Evolutionary conservation across 92 coral and sea anemone genomes (phyloP).

Genomic region (Porites cylindrica): DNA sequence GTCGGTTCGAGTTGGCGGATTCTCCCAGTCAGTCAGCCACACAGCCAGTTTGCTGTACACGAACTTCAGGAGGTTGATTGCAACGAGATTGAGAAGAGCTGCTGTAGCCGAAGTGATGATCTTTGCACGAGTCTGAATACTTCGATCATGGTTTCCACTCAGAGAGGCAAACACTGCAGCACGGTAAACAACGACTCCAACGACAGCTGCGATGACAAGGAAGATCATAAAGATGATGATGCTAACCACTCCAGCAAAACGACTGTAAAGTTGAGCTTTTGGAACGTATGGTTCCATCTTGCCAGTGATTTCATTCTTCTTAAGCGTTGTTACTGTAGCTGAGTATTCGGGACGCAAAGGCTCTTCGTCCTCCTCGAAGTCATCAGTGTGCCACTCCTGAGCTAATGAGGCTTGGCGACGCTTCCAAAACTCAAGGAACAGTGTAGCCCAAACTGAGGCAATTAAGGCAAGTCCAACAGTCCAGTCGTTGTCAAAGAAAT

Average conservation of each 20-base stretch:
- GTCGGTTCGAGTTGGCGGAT: slow-evolving; percentile 94
- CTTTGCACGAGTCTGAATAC: slow-evolving; percentile 78
- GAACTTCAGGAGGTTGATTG: slow-evolving; percentile 91
- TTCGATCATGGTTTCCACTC: slow-evolving; percentile 65
- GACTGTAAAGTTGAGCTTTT: slow-evolving; percentile 70
- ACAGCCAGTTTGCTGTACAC: slow-evolving; percentile 88
- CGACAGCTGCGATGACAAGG: slow-evolving; percentile 90
- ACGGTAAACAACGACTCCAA: slow-evolving; percentile 94
- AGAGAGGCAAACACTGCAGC: slow-evolving; percentile 94
- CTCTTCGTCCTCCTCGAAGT: slow-evolving; percentile 94
- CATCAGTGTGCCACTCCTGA: slow-evolving; percentile 89
- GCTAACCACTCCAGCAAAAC: slow-evolving; percentile 83
- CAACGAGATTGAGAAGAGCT: slow-evolving; percentile 89
- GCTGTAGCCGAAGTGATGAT: slow-evolving; percentile 93
- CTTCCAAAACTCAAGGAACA: slow-evolving; percentile 98
- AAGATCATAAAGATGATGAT: slow-evolving; percentile 83
- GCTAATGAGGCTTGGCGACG: slow-evolving; percentile 91
- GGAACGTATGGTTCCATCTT: slow-evolving; percentile 94
- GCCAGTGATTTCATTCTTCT: slow-evolving; percentile 67
- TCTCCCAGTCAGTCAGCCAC: slow-evolving; percentile 99
- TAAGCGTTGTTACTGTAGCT: slow-evolving; percentile 51
- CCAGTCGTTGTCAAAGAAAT: slow-evolving; percentile 84
- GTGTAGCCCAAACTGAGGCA: slow-evolving; percentile 94
- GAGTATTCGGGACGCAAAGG: slow-evolving; percentile 56
- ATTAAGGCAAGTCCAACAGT: slow-evolving; percentile 73